Evolutionary conservation across 1,140 invertebrate genomes (phyloP).

Genomic region (Pygmarrhopalites habei): DNA sequence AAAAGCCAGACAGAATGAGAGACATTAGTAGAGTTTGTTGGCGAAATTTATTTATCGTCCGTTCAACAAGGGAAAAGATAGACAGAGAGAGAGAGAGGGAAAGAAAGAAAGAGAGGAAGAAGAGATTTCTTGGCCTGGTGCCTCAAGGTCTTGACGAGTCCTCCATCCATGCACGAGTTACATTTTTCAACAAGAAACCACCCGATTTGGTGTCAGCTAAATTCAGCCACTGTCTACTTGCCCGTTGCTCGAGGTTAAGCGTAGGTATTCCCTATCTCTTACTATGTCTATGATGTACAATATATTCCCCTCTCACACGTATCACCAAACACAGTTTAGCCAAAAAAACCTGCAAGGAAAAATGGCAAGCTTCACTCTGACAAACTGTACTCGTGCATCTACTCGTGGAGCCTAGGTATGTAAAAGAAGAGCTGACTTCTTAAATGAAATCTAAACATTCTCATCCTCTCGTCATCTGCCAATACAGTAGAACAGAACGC

Average conservation of each 20-base stretch:
- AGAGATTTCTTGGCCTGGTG: conserved; percentile 26
- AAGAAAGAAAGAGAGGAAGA: conserved; percentile 2
- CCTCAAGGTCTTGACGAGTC: conserved; percentile 25
- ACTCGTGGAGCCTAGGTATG: no score
- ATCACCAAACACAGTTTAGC: no score
- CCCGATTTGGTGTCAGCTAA: conserved; percentile 15
- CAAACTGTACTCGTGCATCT: not conserved
- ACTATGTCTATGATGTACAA: not conserved
- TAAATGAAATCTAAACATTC: conserved; percentile 25
- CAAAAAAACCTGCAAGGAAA: no score
- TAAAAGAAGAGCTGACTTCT: not conserved
- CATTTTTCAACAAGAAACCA: conserved; percentile 13
- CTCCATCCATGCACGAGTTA: conserved; percentile 16
- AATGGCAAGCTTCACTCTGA: not conserved
- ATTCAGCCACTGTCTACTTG: not conserved
- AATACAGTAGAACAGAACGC: no score
- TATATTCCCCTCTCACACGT: no score
- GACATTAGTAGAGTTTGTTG: conserved; percentile 10
- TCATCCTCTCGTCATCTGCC: conserved; percentile 9
- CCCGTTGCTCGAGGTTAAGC: conserved; percentile 1
- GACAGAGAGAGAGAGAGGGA: not conserved
- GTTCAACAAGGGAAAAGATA: not conserved
- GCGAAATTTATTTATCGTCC: conserved; percentile 22
- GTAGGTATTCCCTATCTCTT: conserved; percentile 1
- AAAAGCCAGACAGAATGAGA: not conserved